These are phyloP conservation scores for Aspidoscelis tigris DNA, from an alignment of 2,113 vertebrate genomes.

Conservation along the genomic window DNA sequence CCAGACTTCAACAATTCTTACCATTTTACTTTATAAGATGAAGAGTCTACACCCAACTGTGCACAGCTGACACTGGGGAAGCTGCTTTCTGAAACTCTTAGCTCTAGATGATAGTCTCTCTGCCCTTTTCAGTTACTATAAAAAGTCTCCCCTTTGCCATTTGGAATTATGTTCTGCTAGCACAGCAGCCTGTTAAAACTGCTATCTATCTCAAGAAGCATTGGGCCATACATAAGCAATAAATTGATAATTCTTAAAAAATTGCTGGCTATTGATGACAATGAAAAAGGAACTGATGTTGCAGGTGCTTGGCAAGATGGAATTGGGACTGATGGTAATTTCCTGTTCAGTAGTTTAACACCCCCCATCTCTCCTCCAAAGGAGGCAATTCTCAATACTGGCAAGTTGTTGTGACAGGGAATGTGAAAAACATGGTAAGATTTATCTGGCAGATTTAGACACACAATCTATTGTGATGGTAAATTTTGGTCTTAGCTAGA, in stretches of 20 bases:
- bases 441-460: neutral
- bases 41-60: too few species aligned
- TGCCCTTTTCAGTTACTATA: conserved; percentile 45
- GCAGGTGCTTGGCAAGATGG: neutral
- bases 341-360: neutral
- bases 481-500: neutral
- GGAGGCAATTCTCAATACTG: neutral
- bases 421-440: neutral
- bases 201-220: neutral
- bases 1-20: neutral
- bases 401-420: neutral
- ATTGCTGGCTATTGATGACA: too few species aligned
- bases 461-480: neutral
- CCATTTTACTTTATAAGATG: neutral
- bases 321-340: neutral
- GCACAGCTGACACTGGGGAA: neutral
- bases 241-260: too few species aligned
- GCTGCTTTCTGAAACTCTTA: neutral
- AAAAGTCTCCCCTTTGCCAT: conserved; percentile 73
- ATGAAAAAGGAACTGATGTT: neutral
- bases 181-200: conserved; percentile 55
- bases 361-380: neutral
- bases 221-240: neutral
- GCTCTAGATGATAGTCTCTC: neutral
- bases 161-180: conserved; percentile 68